Evolutionary conservation across 37 sponge, comb jelly and placozoan species (phyloP), one percentile per base, ranked within the genome.

Genomic region (Ephydatia muelleri): DNA sequence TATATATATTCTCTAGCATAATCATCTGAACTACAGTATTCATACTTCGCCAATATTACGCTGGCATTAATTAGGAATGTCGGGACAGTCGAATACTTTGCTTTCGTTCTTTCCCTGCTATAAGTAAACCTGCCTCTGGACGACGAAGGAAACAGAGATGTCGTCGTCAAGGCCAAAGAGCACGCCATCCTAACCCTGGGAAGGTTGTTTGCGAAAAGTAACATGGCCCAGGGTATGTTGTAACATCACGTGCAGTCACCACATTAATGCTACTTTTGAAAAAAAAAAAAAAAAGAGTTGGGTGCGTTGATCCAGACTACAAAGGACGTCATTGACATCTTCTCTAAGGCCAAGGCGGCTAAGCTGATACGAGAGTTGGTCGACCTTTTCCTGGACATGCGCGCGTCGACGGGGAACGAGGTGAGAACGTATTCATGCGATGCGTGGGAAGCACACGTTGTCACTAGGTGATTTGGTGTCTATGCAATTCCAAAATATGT

Each of bases 331-430:
- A 82, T 98, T 1, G 73, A 82, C 32, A 39, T 87, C 23, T 92
- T 95, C 84, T 91, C 97, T 70, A 98, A 98, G 84, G 97, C 97
- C 3, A 98, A 98, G 71, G 95, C 99, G 2, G 97, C 97, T 68
- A 98, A 96, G 80, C 73, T 98, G 29, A 92, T 98, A 22, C 67
- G 94, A 35, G 97, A 96, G 38, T 78, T 96, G 39, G 95, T 98
- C 38, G 97, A 96, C 69, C 77, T 40, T 23, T 98, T 95, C 78
- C 89, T 96, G 31, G 86, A 93, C 79, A 93, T 96, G 89, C 80
- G 88, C 14, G 69, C 88, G 23, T 19, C 87, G 11, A 90, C 95
- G 0, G 91, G 89, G 25, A 80, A 73, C 9, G 97, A 90, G 80
- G 94, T 94, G 69, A 31, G 75, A 19, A 30, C 5, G 6, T 75